These are phyloP conservation scores for Odontomachus brunneus DNA, from an alignment of 1,140 invertebrate species.

Conservation along the genomic window DNA sequence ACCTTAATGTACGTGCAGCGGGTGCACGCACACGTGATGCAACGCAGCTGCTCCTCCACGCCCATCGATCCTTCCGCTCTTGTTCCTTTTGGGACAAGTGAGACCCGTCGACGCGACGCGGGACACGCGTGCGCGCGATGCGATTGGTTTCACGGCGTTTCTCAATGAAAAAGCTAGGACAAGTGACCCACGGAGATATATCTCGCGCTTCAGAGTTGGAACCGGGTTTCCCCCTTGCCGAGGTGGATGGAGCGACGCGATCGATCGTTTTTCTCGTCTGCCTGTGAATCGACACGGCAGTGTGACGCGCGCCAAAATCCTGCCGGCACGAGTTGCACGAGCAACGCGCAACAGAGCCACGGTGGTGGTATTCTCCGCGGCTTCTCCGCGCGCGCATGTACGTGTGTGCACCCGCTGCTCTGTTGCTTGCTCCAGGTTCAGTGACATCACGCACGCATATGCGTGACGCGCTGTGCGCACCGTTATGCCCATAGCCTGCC, in stretches of 20 bases:
- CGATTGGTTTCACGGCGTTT: neutral
- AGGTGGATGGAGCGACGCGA: too few relatives aligned
- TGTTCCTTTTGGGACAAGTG: slow-evolving; percentile 43
- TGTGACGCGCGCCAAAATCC: too few relatives aligned
- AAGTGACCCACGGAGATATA: too few relatives aligned
- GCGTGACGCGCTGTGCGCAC: slow-evolving; percentile 80
- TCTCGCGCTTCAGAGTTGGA: too few relatives aligned
- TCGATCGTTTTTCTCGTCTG: too few relatives aligned
- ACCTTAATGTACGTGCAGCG: slow-evolving; percentile 61
- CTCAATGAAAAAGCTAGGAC: too few relatives aligned
- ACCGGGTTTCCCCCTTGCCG: too few relatives aligned
- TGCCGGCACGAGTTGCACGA: too few relatives aligned
- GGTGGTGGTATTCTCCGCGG: too few relatives aligned
- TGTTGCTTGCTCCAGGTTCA: slow-evolving; percentile 77
- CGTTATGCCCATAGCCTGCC: slow-evolving; percentile 79
- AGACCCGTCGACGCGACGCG: neutral
- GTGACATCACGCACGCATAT: slow-evolving; percentile 82
- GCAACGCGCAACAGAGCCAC: too few relatives aligned
- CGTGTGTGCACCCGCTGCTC: slow-evolving; percentile 46
- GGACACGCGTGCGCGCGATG: neutral
- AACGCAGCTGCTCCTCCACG: slow-evolving; percentile 60
- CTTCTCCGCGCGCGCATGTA: too few relatives aligned
- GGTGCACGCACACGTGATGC: slow-evolving; percentile 30
- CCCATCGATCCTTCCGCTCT: slow-evolving; percentile 60
- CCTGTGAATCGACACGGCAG: too few relatives aligned